Conservation (phyloP, 92 coral and sea anemone genomes). For the Epizoanthus rinbou region DNA sequence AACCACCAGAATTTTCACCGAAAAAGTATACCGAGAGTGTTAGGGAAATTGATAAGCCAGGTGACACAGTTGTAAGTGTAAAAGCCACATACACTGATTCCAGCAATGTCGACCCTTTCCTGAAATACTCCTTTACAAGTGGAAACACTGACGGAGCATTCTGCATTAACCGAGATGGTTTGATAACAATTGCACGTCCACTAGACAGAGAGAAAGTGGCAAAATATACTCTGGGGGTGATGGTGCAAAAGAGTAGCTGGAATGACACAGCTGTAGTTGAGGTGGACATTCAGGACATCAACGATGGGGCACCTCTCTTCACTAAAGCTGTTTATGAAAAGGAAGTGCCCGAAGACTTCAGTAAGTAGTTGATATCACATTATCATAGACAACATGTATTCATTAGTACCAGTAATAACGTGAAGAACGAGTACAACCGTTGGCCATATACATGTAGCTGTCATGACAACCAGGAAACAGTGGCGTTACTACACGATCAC, state of each 20-base stretch:
- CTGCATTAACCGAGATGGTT: slow-evolving; percentile 73
- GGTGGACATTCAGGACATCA: slow-evolving; percentile 64
- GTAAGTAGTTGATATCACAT: slow-evolving; percentile 35
- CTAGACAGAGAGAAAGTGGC: slow-evolving; percentile 86
- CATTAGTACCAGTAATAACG: too few species aligned
- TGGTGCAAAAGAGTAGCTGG: slow-evolving; percentile 63
- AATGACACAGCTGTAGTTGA: slow-evolving; percentile 56
- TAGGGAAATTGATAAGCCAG: slow-evolving; percentile 53
- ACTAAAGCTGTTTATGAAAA: slow-evolving; percentile 54
- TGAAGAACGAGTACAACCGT: too few species aligned
- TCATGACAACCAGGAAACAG: too few species aligned
- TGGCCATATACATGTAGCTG: too few species aligned
- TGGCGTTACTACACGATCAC: too few species aligned
- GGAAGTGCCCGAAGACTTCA: slow-evolving; percentile 52
- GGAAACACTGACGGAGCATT: slow-evolving; percentile 84
- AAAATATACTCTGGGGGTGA: slow-evolving; percentile 64
- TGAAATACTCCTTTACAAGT: slow-evolving; percentile 61
- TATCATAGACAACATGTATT: too few species aligned
- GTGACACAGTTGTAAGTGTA: slow-evolving; percentile 13
- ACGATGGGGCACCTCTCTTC: slow-evolving; percentile 77
- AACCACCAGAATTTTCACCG: slow-evolving; percentile 48
- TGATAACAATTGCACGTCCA: slow-evolving; percentile 79
- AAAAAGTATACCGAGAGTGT: slow-evolving; percentile 22
- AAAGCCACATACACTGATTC: slow-evolving; percentile 51
- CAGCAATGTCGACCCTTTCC: slow-evolving; percentile 24